Evolutionary conservation across 1,140 invertebrate genomes (phyloP).

Genomic region (Brachionus sp.): DNA sequence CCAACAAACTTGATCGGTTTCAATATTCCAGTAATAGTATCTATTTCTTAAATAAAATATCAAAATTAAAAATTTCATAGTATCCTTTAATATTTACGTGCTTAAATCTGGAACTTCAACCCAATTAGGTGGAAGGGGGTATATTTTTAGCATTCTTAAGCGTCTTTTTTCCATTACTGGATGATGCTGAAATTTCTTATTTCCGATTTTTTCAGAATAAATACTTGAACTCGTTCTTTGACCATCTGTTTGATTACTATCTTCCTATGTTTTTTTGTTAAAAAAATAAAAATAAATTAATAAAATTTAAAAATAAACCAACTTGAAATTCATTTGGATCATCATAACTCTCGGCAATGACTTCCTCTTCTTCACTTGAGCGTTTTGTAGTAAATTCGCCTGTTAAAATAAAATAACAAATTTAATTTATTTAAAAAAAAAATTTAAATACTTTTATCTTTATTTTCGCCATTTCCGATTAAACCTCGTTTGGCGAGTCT

Average conservation of each 20-base stretch:
- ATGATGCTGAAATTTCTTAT: conserved; percentile 30
- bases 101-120: conserved; percentile 82
- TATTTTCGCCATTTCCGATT: background rate
- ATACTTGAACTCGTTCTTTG: background rate
- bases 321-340: background rate
- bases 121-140: conserved; percentile 87
- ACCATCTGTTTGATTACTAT: background rate
- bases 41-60: conserved; percentile 61
- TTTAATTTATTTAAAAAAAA: background rate
- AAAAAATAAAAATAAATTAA: background rate
- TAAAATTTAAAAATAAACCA: background rate
- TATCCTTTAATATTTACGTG: conserved; percentile 59
- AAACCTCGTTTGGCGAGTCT: conserved; percentile 15
- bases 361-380: conserved; percentile 28
- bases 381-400: background rate
- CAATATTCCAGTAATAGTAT: conserved; percentile 90
- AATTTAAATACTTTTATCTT: background rate
- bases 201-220: background rate
- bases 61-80: too few species aligned
- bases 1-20: conserved; percentile 89
- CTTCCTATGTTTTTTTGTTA: background rate
- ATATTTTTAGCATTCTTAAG: conserved; percentile 65
- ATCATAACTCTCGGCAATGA: conserved; percentile 44
- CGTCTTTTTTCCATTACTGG: conserved; percentile 41
- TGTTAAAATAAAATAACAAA: background rate